Percentiles rank a stretch among this genome's conserved stretches.
These are phyloP conservation scores for Ascidia mentula DNA, from an alignment of 23 tunicate genomes.

Conservation along the genomic window DNA sequence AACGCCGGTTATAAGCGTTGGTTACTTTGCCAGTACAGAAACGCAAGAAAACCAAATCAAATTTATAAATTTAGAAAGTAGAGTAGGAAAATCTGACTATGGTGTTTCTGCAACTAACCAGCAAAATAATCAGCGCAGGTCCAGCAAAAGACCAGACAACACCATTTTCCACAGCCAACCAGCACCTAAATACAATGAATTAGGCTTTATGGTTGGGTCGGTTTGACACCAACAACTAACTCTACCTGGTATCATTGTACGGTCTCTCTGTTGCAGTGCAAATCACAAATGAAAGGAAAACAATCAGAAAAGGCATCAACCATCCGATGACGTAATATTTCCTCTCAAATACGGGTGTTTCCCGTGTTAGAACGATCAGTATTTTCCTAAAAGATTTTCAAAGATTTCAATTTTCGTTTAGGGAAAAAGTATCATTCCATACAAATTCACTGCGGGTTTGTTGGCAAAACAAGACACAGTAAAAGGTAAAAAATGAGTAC, in stretches of 20 bases:
- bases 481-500: no score
- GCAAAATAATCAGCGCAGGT: constrained; percentile 30
- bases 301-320: constrained; percentile 26
- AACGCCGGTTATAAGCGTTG: no score
- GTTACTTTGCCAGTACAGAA: no score
- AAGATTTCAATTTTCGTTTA: no score
- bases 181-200: constrained; percentile 26
- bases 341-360: constrained; percentile 11
- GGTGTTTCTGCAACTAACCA: constrained; percentile 55
- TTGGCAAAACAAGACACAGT: no score
- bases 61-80: no score
- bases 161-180: constrained; percentile 35
- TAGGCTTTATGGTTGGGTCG: not conserved
- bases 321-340: constrained; percentile 38
- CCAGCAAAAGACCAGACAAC: constrained; percentile 57
- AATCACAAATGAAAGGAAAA: not conserved
- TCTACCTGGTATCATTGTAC: constrained; percentile 26
- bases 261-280: not conserved
- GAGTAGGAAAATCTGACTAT: no score
- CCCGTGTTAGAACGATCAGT: constrained; percentile 44
- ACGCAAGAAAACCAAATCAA: no score
- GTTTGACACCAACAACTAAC: not conserved
- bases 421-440: no score
- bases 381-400: constrained; percentile 45
- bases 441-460: no score